A percentile compares a stretch with the other conserved stretches of the same genome.
phyloP scores from a whole-genome alignment of 2,113 vertebrate genomes.

The Pandion haliaetus region DNA sequence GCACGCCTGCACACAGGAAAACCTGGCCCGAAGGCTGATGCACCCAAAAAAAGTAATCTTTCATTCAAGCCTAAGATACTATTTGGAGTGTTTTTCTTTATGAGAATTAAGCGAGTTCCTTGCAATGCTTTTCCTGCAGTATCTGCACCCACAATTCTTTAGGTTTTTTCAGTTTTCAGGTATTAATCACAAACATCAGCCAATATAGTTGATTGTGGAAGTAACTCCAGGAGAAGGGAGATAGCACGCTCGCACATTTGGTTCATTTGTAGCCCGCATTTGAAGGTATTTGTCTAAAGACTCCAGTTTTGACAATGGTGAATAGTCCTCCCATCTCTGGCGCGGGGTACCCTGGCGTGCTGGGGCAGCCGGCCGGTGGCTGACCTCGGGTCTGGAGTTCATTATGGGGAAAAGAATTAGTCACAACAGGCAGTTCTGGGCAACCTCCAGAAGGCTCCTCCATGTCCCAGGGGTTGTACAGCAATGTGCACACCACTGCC shows the following conservation, averaged over 20 bases:
- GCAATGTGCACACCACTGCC: background rate
- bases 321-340: background rate
- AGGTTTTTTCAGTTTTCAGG: background rate
- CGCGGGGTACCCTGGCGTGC: fast-evolving
- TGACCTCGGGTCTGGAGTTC: background rate
- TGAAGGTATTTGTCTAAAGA: background rate
- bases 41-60: background rate
- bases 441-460: background rate
- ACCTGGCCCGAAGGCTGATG: background rate
- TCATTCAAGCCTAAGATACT: background rate
- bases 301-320: fast-evolving
- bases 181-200: background rate
- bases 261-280: background rate
- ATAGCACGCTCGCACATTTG: fast-evolving
- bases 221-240: background rate
- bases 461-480: fast-evolving
- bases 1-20: fast-evolving
- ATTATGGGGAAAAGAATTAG: background rate
- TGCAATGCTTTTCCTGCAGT: background rate
- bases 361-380: fast-evolving
- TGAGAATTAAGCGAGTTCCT: background rate
- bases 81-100: background rate
- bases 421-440: background rate
- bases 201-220: background rate
- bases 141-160: background rate